Evolutionary conservation across 2,797 vertebrate species (phyloP).

Genomic region (Emys orbicularis): DNA sequence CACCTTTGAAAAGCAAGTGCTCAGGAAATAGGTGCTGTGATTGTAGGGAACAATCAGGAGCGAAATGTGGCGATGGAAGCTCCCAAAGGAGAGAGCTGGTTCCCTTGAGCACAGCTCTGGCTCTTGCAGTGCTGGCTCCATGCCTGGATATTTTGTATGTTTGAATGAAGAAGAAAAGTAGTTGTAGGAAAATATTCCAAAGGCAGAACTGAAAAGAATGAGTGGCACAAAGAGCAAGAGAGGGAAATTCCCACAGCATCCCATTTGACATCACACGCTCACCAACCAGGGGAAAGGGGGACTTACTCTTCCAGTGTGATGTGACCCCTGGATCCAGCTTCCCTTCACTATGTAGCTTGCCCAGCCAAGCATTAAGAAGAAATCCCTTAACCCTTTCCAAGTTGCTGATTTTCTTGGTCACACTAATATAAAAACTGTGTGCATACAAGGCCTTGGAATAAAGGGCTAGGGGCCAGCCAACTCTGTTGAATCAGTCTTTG

Average conservation of each 20-base stretch:
- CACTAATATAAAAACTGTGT: background rate
- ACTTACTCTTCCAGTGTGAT: background rate
- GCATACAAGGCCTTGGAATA: background rate
- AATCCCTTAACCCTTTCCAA: background rate
- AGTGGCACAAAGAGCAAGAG: background rate
- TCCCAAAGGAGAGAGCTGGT: background rate
- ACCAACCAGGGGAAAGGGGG: background rate
- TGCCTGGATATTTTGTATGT: background rate
- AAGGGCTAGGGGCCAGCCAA: rapidly evolving
- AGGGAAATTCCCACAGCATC: background rate
- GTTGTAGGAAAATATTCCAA: background rate
- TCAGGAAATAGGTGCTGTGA: background rate
- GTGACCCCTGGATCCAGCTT: background rate
- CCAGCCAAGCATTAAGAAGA: background rate
- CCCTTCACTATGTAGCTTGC: background rate
- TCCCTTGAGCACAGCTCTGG: background rate
- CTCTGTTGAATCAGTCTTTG: background rate
- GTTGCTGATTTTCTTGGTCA: background rate
- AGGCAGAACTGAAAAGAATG: background rate
- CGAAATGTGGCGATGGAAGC: background rate
- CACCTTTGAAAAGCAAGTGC: background rate
- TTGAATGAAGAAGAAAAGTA: background rate
- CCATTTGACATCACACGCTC: background rate
- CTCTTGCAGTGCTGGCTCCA: background rate
- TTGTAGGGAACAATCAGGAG: background rate